phyloP scores from a whole-genome alignment of 1,140 invertebrate species.

The Bombus terrestris region DNA sequence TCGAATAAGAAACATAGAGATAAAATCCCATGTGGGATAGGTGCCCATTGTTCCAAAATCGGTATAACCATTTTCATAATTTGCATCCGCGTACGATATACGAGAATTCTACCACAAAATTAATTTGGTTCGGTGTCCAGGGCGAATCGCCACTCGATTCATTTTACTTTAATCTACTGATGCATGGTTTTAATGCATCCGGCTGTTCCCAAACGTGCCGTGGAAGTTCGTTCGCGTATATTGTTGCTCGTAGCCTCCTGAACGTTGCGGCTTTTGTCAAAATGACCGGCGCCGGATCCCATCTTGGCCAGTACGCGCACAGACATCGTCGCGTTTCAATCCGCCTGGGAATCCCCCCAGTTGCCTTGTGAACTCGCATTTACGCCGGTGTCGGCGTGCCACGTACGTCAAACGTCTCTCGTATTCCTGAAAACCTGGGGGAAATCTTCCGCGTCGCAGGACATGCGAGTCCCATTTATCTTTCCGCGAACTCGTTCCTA shows the following conservation, averaged over 20 bases:
- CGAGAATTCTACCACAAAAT: not conserved
- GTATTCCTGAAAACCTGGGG: constrained; percentile 79
- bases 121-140: not conserved
- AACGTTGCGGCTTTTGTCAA: constrained; percentile 57
- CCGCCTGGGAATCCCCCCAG: constrained; percentile 42
- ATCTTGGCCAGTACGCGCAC: constrained; percentile 45
- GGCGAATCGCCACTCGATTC: not conserved
- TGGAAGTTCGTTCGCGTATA: constrained; percentile 20
- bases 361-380: constrained; percentile 59
- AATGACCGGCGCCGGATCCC: constrained; percentile 56
- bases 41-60: too few relatives aligned
- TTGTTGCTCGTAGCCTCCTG: constrained; percentile 44
- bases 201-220: constrained; percentile 26
- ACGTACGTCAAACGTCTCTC: constrained; percentile 68
- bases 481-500: constrained; percentile 54
- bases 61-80: not conserved
- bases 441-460: constrained; percentile 78
- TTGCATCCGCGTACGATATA: too few relatives aligned
- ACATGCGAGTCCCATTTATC: constrained; percentile 79
- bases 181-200: constrained; percentile 35
- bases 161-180: constrained; percentile 45
- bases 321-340: constrained; percentile 34
- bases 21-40: too few relatives aligned
- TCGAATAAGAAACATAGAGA: not conserved
- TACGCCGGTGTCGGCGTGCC: constrained; percentile 41